These are phyloP conservation scores for Trichopoda pennipes DNA, from an alignment of 2,888 invertebrate species.

Conservation along the genomic window DNA sequence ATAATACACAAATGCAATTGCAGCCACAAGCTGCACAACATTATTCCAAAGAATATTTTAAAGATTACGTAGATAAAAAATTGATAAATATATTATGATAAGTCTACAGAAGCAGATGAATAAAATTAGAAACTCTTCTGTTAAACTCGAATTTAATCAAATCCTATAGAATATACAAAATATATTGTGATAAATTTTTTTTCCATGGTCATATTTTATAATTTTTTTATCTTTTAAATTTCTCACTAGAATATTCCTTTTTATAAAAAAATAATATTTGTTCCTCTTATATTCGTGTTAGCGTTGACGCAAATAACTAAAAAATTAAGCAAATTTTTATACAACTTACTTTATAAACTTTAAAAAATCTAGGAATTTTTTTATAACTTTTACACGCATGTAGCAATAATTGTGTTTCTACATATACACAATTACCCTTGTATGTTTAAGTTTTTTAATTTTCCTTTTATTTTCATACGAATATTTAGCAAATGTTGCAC, in stretches of 20 bases:
- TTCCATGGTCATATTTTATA: too few relatives aligned
- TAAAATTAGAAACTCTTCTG: too few relatives aligned
- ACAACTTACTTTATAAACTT: not conserved
- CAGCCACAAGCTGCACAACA: not conserved
- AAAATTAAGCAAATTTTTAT: too few relatives aligned
- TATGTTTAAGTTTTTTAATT: not conserved
- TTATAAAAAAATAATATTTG: too few relatives aligned
- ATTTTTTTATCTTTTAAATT: too few relatives aligned
- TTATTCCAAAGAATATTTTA: not conserved
- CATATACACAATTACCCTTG: not conserved
- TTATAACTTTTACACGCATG: conserved; percentile 1
- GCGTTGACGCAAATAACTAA: too few relatives aligned
- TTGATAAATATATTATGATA: too few relatives aligned
- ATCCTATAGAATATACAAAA: not conserved
- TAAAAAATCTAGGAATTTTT: not conserved
- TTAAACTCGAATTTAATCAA: not conserved
- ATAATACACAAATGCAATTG: not conserved
- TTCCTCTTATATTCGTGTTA: too few relatives aligned
- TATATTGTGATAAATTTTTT: too few relatives aligned
- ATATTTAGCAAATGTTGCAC: conserved; percentile 48
- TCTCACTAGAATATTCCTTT: too few relatives aligned
- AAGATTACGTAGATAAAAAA: too few relatives aligned
- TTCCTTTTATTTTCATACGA: not conserved
- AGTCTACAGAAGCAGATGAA: too few relatives aligned
- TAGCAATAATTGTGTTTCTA: conserved; percentile 25